Evolutionary conservation across 2,113 vertebrate species (phyloP), one percentile per base, ranked within the genome.

Genomic region (Mugil cephalus): DNA sequence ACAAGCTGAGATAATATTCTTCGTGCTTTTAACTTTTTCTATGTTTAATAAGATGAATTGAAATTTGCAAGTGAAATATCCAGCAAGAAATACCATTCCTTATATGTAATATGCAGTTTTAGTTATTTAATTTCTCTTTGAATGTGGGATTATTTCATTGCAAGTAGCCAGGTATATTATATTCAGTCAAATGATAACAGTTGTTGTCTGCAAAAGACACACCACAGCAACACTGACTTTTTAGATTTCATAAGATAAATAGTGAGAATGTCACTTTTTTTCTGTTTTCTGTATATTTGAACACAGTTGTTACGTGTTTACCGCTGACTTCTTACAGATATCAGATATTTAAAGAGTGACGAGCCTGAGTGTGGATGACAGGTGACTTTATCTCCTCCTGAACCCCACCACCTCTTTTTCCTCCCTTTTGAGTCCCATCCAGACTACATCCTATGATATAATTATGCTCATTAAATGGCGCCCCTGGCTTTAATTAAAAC

Each of bases 401-500:
- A 10, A 2, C 66, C 59, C 62, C 53, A 18, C 40, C 42, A 21
- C 56, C 54, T 15, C 67, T 46, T 48, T 13, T 51, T 21, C n/a
- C 36, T 46, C 12, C 39, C 19, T 55, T 76, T 58, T 34, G 13
- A 39, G 17, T 72, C 63, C 55, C 58, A 62, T 81, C 69, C 50
- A 24, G 69, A 79, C 82, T 45, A n/a, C 59, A 81, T 63, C 73
- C 81, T 80, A 50, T 87, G 58, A 86, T 92, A 82, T 92, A 89
- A 91, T 91, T 89, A 91, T 61, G 68, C 85, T 89, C 10, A 30
- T 85, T 91, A 84, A 87, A 87, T 64, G 71, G 59, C 30, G 76
- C 86, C 84, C 69, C 73, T 71, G 81, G 88, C 78, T 79, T 91
- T 91, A 91, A 91, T 93, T 90, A 92, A 89, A 87, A 58, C 84